A percentile compares a stretch with the other conserved stretches of the same genome.
These are phyloP conservation scores for Allobates femoralis DNA, from an alignment of 2,797 vertebrate species.

Conservation along the genomic window DNA sequence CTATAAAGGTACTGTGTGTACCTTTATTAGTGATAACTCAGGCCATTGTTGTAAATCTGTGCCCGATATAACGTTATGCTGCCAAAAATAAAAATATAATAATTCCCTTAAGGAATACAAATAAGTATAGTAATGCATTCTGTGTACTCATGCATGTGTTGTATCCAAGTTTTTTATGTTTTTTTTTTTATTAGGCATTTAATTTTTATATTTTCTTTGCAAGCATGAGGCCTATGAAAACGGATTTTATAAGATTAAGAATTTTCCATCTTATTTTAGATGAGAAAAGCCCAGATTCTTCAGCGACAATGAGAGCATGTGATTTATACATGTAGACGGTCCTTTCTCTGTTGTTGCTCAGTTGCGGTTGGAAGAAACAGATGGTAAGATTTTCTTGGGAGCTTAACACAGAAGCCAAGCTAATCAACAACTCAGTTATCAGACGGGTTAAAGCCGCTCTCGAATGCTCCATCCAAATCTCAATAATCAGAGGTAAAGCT, in stretches of 20 bases:
- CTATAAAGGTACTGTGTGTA: too few relatives aligned
- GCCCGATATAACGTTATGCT: background rate
- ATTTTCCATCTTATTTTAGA: conserved; percentile 71
- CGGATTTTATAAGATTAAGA: conserved; percentile 71
- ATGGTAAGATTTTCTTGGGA: conserved; percentile 81
- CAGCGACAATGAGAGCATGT: conserved; percentile 74
- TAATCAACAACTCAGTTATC: conserved; percentile 78
- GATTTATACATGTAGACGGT: conserved; percentile 70
- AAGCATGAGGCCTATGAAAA: conserved; percentile 65
- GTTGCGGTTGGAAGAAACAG: conserved; percentile 77
- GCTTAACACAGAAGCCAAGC: conserved; percentile 80
- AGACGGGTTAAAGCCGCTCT: conserved; percentile 75
- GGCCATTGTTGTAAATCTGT: background rate
- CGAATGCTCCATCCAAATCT: conserved; percentile 63
- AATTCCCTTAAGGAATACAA: background rate
- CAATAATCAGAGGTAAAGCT: conserved; percentile 73
- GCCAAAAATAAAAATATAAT: background rate
- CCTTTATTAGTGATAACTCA: too few relatives aligned
- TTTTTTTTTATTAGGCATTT: conserved; percentile 53
- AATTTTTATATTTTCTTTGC: conserved; percentile 61
- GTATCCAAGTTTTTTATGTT: background rate
- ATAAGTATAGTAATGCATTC: background rate
- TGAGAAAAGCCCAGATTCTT: conserved; percentile 66
- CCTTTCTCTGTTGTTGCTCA: conserved; percentile 75
- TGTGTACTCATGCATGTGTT: background rate